Conservation (phyloP, 2,888 invertebrate genomes). For the Tipula vernalis region DNA sequence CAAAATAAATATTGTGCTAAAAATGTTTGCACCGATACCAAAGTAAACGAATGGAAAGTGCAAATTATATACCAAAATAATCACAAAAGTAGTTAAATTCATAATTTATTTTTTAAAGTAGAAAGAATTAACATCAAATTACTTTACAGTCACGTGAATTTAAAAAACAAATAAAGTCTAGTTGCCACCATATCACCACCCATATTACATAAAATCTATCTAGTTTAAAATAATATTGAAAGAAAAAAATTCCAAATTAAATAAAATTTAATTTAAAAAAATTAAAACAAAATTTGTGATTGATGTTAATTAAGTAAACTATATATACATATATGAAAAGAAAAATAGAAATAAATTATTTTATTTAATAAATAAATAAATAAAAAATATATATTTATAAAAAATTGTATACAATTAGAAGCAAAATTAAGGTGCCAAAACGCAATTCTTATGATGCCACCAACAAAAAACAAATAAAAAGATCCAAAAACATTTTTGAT, state of each 20-base stretch:
- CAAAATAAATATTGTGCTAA: background rate
- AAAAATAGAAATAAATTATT: background rate
- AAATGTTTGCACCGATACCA: background rate
- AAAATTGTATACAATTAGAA: slow-evolving; percentile 20
- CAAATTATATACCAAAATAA: background rate
- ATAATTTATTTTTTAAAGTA: background rate
- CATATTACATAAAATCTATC: background rate
- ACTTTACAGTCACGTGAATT: background rate
- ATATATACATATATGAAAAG: background rate
- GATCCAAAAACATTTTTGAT: background rate
- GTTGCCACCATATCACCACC: background rate
- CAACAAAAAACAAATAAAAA: slow-evolving; percentile 9
- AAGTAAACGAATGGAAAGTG: background rate
- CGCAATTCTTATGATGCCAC: slow-evolving; percentile 19
- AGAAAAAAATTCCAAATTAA: background rate
- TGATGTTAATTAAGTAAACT: slow-evolving; percentile 10
- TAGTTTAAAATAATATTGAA: background rate
- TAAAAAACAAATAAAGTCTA: background rate
- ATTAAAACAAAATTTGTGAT: background rate
- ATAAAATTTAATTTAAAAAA: background rate
- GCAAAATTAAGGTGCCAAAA: slow-evolving; percentile 17
- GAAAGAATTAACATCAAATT: background rate
- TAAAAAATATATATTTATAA: background rate
- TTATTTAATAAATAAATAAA: slow-evolving; percentile 9
- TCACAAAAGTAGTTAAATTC: background rate